phyloP scores from a whole-genome alignment of 1,140 invertebrate species.

The Neodiprion virginianus region DNA sequence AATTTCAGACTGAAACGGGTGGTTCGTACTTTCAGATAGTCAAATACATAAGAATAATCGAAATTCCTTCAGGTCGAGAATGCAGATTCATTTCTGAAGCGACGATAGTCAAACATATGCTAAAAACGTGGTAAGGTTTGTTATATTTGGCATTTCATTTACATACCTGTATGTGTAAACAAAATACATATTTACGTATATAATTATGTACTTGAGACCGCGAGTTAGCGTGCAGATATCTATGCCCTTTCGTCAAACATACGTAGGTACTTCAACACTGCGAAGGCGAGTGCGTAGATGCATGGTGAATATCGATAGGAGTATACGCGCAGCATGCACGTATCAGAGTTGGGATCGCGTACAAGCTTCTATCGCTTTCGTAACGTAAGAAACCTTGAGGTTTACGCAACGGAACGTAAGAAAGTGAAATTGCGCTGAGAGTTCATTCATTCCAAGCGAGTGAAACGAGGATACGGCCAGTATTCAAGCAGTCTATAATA shows the following conservation, averaged over 20 bases:
- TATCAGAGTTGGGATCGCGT: background rate
- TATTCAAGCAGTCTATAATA: too few relatives aligned
- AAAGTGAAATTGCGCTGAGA: slow-evolving; percentile 59
- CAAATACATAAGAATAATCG: slow-evolving; percentile 16
- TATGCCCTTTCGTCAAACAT: too few relatives aligned
- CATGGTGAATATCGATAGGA: too few relatives aligned
- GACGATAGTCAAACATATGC: slow-evolving; percentile 4
- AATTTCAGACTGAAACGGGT: slow-evolving; percentile 7
- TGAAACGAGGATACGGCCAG: slow-evolving; percentile 12
- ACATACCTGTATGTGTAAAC: too few relatives aligned
- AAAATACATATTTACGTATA: too few relatives aligned
- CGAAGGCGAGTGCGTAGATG: too few relatives aligned
- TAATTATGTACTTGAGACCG: too few relatives aligned
- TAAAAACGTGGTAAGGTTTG: too few relatives aligned
- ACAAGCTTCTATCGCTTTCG: slow-evolving; percentile 52
- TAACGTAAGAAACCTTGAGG: slow-evolving; percentile 60
- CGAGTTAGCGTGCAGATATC: too few relatives aligned
- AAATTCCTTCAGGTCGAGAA: slow-evolving; percentile 18
- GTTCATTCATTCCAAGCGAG: slow-evolving; percentile 54
- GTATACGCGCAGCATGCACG: too few relatives aligned
- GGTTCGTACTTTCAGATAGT: slow-evolving; percentile 30
- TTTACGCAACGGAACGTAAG: slow-evolving; percentile 55
- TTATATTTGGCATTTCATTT: too few relatives aligned
- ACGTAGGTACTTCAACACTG: too few relatives aligned
- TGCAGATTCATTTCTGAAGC: slow-evolving; percentile 21